Evolutionary conservation across 2,797 vertebrate species (phyloP), one percentile per base, ranked within the genome.

Genomic region (Chelon auratus): DNA sequence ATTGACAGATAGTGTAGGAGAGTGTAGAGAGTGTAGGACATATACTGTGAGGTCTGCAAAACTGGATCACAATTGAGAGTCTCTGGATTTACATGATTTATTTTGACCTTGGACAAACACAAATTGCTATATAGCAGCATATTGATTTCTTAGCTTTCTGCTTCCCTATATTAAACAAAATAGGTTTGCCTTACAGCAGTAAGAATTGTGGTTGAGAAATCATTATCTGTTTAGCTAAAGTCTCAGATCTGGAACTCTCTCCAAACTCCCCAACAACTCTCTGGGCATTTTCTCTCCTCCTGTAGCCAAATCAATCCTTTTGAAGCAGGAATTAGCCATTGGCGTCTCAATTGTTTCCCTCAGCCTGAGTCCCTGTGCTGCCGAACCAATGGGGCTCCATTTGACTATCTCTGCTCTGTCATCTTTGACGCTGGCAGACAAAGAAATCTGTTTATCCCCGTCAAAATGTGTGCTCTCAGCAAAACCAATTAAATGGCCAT

Each of bases 401-500:
- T 62, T 18, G 60, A 63, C 79, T 43, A 55, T 82, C 72, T 74
- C 55, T 33, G 61, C 74, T 62, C 72, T 67, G 74, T 75, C 75
- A 71, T 75, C 75, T 77, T 43, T 20, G 62, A 66, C 56, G 33
- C 22, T 10, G 39, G 68, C 73, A 80, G 68, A 87, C 85, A 87
- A 86, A 86, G 68, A 78, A 68, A 77, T 78, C 62, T 81, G 80
- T 86, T 83, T 85, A 82, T 86, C 75, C 72, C 52, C 9, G 14
- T 78, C 72, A 77, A 78, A 86, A 82, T 83, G 75, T 68, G 67
- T 61, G 72, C 82, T 81, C 62, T 68, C 75, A 56, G 80, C 82
- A 85, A 82, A 86, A 85, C 74, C 76, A 86, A 82, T 90, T 86
- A 87, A 80, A 83, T 62, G 75, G 66, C 78, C 59, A 80, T 87